These are phyloP conservation scores for Elysia crispata DNA, from an alignment of 2,888 invertebrate genomes.

Conservation along the genomic window DNA sequence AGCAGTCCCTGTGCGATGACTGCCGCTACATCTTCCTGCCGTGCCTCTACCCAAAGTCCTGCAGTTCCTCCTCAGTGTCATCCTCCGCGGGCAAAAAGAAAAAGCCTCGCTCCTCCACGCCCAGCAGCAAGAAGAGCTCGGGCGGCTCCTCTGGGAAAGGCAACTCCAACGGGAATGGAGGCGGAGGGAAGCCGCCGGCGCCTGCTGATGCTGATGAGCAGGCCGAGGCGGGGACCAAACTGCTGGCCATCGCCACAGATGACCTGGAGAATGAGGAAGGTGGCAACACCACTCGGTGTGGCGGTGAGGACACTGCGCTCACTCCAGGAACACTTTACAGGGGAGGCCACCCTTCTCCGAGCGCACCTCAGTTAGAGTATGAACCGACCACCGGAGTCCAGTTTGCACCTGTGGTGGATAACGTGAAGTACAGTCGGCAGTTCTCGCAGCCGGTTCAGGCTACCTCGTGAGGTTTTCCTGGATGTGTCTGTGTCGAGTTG, in stretches of 20 bases:
- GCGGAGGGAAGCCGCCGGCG: no score
- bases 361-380: conserved; percentile 33
- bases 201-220: no score
- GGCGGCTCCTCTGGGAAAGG: no score
- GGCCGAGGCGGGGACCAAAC: conserved; percentile 46
- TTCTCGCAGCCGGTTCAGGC: conserved; percentile 45
- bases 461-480: conserved; percentile 34
- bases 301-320: background rate
- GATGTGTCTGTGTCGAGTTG: background rate
- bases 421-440: conserved; percentile 42
- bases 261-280: conserved; percentile 40
- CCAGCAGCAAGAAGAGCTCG: no score
- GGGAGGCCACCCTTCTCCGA: conserved; percentile 36
- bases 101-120: no score
- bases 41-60: conserved; percentile 34
- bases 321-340: conserved; percentile 39
- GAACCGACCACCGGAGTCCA: conserved; percentile 11
- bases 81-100: background rate
- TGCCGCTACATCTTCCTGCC: conserved; percentile 44
- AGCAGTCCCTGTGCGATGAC: conserved; percentile 35
- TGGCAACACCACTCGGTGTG: background rate
- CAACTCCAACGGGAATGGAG: no score
- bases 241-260: conserved; percentile 45
- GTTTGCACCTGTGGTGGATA: conserved; percentile 24
- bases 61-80: conserved; percentile 14